Conservation (phyloP, 1,140 invertebrate genomes). For the Tenebrio molitor region DNA sequence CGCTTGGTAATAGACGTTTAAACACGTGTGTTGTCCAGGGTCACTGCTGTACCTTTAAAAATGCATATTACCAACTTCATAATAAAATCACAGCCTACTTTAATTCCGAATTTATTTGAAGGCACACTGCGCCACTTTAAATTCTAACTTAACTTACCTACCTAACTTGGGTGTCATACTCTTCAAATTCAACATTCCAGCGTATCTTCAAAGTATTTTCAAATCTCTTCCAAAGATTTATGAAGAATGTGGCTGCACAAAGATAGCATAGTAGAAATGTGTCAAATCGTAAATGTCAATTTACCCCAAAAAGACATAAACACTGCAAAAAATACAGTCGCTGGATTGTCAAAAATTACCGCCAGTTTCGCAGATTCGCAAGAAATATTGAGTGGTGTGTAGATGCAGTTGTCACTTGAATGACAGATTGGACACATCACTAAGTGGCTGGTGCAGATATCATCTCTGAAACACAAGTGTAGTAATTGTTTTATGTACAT, state of each 20-base stretch:
- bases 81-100: too few species aligned
- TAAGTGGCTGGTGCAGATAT: slow-evolving; percentile 51
- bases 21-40: too few species aligned
- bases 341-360: slow-evolving; percentile 94
- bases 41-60: too few species aligned
- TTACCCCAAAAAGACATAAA: slow-evolving; percentile 97
- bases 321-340: slow-evolving; percentile 92
- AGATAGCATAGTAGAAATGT: too few species aligned
- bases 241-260: slow-evolving; percentile 80
- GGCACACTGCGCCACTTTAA: too few species aligned
- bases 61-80: too few species aligned
- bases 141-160: too few species aligned
- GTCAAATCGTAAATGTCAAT: too few species aligned
- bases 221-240: slow-evolving; percentile 95
- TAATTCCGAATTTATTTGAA: too few species aligned
- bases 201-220: slow-evolving; percentile 88
- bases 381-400: slow-evolving; percentile 38
- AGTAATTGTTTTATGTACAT: too few species aligned
- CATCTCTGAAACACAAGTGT: slow-evolving; percentile 52
- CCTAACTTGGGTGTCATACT: slow-evolving; percentile 75
- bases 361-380: slow-evolving; percentile 80
- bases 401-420: slow-evolving; percentile 38
- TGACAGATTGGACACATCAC: slow-evolving; percentile 57
- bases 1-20: too few species aligned
- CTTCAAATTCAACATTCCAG: slow-evolving; percentile 89